These are phyloP conservation scores for Cyphomyrmex costatus DNA, from an alignment of 1,140 invertebrate genomes.

Conservation along the genomic window DNA sequence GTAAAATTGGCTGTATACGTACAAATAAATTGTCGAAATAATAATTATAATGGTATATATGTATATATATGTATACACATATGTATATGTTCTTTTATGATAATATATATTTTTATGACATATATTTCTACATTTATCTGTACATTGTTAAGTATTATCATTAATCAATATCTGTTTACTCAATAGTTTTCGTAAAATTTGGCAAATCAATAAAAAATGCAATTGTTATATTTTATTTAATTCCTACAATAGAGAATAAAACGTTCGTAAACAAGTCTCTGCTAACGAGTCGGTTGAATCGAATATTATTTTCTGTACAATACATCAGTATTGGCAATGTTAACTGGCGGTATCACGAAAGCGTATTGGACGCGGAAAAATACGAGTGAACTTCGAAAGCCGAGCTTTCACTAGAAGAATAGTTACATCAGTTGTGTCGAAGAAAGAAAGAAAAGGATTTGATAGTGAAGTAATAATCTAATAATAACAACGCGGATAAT, in stretches of 20 bases:
- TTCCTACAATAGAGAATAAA: constrained; percentile 5
- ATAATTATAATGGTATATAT: constrained; percentile 18
- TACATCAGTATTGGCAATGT: neutral
- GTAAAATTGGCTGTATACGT: neutral
- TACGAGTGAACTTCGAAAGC: constrained; percentile 18
- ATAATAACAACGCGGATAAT: too few relatives aligned
- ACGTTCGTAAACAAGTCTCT: constrained; percentile 35
- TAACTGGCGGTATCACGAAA: neutral
- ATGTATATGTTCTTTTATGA: neutral
- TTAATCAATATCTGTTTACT: constrained; percentile 30
- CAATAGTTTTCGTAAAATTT: constrained; percentile 1
- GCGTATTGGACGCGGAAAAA: constrained; percentile 12
- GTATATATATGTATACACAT: too few relatives aligned
- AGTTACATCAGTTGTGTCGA: neutral
- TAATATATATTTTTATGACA: neutral
- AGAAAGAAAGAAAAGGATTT: constrained; percentile 10
- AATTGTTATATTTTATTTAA: constrained; percentile 26
- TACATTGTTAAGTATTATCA: neutral
- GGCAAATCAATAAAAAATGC: neutral
- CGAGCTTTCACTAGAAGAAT: neutral
- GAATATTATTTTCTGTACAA: constrained; percentile 3
- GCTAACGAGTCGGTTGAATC: constrained; percentile 6
- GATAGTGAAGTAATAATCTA: constrained; percentile 63
- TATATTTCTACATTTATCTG: neutral
- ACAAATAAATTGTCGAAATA: neutral